phyloP scores from a whole-genome alignment of 2,888 invertebrate genomes.

The Coleophora deauratella region DNA sequence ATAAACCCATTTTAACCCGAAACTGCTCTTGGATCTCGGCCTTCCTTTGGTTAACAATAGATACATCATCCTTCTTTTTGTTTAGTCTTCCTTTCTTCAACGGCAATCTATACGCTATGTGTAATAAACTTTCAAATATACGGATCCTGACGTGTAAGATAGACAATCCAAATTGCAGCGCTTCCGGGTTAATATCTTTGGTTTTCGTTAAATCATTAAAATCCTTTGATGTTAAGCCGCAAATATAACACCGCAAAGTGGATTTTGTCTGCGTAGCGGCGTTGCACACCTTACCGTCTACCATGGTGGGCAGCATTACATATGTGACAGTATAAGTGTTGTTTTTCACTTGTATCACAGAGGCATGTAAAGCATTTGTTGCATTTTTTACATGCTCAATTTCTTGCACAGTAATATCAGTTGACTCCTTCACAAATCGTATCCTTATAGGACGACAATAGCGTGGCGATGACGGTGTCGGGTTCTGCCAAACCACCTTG shows the following conservation, averaged over 20 bases:
- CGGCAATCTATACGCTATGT: background rate
- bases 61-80: background rate
- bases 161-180: background rate
- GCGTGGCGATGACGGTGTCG: slow-evolving; percentile 18
- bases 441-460: slow-evolving; percentile 16
- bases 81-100: background rate
- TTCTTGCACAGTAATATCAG: background rate
- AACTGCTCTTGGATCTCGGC: background rate
- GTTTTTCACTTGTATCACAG: no score
- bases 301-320: slow-evolving; percentile 18
- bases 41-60: background rate
- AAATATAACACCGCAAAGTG: slow-evolving; percentile 18
- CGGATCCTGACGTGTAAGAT: background rate
- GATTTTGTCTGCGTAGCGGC: slow-evolving; percentile 22
- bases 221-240: background rate
- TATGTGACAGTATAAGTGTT: slow-evolving; percentile 10
- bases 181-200: slow-evolving; percentile 1
- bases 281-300: slow-evolving; percentile 29
- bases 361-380: background rate
- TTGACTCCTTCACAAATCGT: slow-evolving; percentile 8
- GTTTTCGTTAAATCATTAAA: slow-evolving; percentile 1
- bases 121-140: background rate
- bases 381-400: slow-evolving; percentile 3
- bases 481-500: slow-evolving; percentile 22
- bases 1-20: background rate